phyloP scores from a whole-genome alignment of 2,113 vertebrate species.

The Sebastes schlegelii region DNA sequence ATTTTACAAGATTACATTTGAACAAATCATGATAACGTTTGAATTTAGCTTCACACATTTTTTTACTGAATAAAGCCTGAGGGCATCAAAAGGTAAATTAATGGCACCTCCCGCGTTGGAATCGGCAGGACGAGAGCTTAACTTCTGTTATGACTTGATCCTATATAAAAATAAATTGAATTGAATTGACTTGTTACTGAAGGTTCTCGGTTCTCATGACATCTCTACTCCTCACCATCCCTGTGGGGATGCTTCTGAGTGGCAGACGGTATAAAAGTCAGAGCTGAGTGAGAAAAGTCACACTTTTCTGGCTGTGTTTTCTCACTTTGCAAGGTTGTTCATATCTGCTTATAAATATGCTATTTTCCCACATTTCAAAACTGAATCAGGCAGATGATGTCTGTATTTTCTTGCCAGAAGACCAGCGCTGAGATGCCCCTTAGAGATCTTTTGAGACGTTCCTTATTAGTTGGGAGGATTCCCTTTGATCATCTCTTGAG shows the following conservation, averaged over 20 bases:
- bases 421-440: neutral
- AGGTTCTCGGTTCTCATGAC: too few species aligned
- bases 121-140: too few species aligned
- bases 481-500: conserved; percentile 36
- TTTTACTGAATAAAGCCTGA: too few species aligned
- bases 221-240: conserved; percentile 2
- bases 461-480: conserved; percentile 39
- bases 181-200: too few species aligned
- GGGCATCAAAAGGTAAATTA: too few species aligned
- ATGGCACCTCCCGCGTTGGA: too few species aligned
- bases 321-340: conserved; percentile 10
- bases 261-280: conserved; percentile 18
- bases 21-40: too few species aligned
- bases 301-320: conserved; percentile 7
- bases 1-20: too few species aligned
- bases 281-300: conserved; percentile 15
- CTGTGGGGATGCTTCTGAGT: conserved; percentile 38
- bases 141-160: too few species aligned
- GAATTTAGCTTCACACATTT: too few species aligned
- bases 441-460: conserved; percentile 25
- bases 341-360: conserved; percentile 23
- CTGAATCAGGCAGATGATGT: conserved; percentile 10
- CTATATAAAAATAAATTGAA: too few species aligned
- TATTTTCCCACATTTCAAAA: neutral
- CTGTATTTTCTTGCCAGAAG: conserved; percentile 28